These are phyloP conservation scores for Trinorchestia longiramus DNA, from an alignment of 1,140 invertebrate genomes.

Conservation along the genomic window DNA sequence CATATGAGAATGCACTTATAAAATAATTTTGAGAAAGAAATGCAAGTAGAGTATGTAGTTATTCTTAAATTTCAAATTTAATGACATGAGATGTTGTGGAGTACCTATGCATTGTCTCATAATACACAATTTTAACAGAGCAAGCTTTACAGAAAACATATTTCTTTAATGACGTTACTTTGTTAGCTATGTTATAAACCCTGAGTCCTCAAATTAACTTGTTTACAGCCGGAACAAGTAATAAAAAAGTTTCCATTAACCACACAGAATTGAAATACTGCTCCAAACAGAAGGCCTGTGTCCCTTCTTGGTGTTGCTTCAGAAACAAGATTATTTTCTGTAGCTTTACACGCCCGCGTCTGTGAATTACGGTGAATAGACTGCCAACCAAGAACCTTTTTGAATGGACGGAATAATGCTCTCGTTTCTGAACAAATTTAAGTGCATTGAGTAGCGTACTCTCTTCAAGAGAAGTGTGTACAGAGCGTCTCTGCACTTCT, in stretches of 20 bases:
- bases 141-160: background rate
- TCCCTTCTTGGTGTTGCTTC: background rate
- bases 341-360: background rate
- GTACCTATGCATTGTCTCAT: background rate
- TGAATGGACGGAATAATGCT: background rate
- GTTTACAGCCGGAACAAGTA: background rate
- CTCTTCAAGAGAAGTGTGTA: background rate
- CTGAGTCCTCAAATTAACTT: background rate
- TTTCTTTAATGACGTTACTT: background rate
- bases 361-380: background rate
- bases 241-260: background rate
- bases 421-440: background rate
- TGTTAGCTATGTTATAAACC: background rate
- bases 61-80: no score
- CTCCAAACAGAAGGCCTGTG: background rate
- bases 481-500: background rate
- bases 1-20: no score
- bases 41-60: no score
- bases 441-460: background rate
- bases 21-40: no score
- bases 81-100: no score
- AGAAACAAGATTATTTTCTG: background rate
- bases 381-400: background rate
- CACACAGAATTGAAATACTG: background rate
- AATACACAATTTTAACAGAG: background rate